A percentile compares a stretch with the other conserved stretches of the same genome.
phyloP scores from a whole-genome alignment of 2,113 vertebrate genomes.

The Cyprinodon tularosa region DNA sequence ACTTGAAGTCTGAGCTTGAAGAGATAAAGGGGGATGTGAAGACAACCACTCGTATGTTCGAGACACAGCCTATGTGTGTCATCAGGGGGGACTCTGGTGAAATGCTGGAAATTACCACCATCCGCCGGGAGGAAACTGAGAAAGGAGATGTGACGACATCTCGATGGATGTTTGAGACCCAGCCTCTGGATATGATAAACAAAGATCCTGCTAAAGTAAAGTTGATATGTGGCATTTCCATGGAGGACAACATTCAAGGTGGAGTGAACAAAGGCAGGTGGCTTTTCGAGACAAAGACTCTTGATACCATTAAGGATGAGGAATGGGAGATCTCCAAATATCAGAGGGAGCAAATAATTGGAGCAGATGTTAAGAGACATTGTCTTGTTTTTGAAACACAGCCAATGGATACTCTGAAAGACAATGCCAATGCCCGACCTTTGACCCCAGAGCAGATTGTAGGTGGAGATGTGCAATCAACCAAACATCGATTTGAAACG shows the following conservation, averaged over 20 bases:
- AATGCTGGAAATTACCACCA: slow-evolving; percentile 87
- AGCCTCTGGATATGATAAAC: slow-evolving; percentile 85
- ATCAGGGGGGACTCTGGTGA: slow-evolving; percentile 85
- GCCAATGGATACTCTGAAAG: slow-evolving; percentile 85
- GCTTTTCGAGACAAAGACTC: slow-evolving; percentile 88
- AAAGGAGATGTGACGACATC: slow-evolving; percentile 86
- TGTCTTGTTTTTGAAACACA: slow-evolving; percentile 90
- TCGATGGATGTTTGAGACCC: slow-evolving; percentile 87
- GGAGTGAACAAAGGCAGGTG: slow-evolving; percentile 83
- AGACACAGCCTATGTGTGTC: slow-evolving; percentile 85
- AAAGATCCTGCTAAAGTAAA: slow-evolving; percentile 84
- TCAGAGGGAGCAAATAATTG: slow-evolving; percentile 85
- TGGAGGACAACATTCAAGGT: slow-evolving; percentile 81
- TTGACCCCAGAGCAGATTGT: slow-evolving; percentile 80
- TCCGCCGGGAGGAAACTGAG: slow-evolving; percentile 84
- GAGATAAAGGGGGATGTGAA: slow-evolving; percentile 86
- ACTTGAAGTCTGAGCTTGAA: slow-evolving; percentile 86
- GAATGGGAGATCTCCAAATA: slow-evolving; percentile 76
- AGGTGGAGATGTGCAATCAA: slow-evolving; percentile 85
- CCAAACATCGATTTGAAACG: slow-evolving; percentile 89
- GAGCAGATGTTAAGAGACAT: slow-evolving; percentile 86
- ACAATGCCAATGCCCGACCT: slow-evolving; percentile 75
- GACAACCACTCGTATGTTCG: slow-evolving; percentile 86
- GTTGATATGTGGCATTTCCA: slow-evolving; percentile 84
- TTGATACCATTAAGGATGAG: slow-evolving; percentile 87